A percentile compares a stretch with the other conserved stretches of the same genome.
Conservation (phyloP, 1,140 invertebrate species). For the Cherax quadricarinatus region DNA sequence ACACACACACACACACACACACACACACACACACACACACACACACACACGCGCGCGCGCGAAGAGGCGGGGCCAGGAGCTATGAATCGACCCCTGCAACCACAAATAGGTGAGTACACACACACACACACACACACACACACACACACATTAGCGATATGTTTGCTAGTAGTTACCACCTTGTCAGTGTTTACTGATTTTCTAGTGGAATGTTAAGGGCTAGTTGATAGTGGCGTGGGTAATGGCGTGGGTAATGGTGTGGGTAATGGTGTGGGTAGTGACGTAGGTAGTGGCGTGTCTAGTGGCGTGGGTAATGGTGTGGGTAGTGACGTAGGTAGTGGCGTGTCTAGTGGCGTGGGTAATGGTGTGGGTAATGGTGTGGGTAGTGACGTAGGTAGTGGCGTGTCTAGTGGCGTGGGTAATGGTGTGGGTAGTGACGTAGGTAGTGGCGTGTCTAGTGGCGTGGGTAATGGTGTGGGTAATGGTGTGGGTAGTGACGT, state of each 20-base stretch:
- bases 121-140: neutral
- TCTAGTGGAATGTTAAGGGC: too few species aligned
- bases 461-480: neutral
- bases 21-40: conserved; percentile 17
- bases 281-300: too few species aligned
- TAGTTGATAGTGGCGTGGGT: too few species aligned
- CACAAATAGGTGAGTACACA: too few species aligned
- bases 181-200: too few species aligned
- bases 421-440: neutral
- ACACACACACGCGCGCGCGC: neutral
- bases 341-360: too few species aligned
- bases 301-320: too few species aligned
- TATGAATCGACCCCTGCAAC: too few species aligned
- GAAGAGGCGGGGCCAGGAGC: too few species aligned
- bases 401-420: too few species aligned
- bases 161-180: too few species aligned
- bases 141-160: neutral
- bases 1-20: conserved; percentile 12
- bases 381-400: neutral
- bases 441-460: neutral
- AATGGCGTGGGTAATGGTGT: neutral
- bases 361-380: neutral
- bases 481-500: neutral
- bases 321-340: neutral
- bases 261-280: neutral